phyloP scores from a whole-genome alignment of 1,140 invertebrate genomes.

The Heliconius congener region DNA sequence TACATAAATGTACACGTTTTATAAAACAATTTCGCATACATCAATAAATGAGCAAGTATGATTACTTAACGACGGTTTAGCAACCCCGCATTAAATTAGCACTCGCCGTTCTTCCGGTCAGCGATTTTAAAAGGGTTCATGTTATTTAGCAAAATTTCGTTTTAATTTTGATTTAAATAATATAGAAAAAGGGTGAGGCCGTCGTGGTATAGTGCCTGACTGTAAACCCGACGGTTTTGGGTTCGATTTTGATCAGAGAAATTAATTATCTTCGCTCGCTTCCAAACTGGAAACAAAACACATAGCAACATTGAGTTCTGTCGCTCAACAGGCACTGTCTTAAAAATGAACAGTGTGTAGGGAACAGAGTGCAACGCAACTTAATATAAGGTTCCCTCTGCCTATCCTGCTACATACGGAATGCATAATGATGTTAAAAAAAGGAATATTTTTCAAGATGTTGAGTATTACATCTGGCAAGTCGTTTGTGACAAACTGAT shows the following conservation, averaged over 20 bases:
- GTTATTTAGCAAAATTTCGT: background rate
- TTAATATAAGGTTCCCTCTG: background rate
- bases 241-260: too few relatives aligned
- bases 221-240: too few relatives aligned
- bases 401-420: background rate
- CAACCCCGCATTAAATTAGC: constrained; percentile 17
- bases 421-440: too few relatives aligned
- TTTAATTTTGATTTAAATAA: background rate
- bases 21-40: background rate
- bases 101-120: background rate
- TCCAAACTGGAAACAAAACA: too few relatives aligned
- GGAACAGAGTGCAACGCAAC: background rate
- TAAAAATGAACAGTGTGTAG: background rate
- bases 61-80: background rate
- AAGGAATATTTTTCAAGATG: too few relatives aligned
- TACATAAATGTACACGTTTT: background rate
- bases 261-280: too few relatives aligned
- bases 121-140: constrained; percentile 8
- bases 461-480: too few relatives aligned
- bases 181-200: background rate
- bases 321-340: too few relatives aligned
- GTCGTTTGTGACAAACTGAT: too few relatives aligned
- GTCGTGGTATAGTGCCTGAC: too few relatives aligned
- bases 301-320: too few relatives aligned
- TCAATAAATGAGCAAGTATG: constrained; percentile 1